These are phyloP conservation scores for Dasypogon diadema DNA, from an alignment of 2,888 invertebrate species.

Conservation along the genomic window DNA sequence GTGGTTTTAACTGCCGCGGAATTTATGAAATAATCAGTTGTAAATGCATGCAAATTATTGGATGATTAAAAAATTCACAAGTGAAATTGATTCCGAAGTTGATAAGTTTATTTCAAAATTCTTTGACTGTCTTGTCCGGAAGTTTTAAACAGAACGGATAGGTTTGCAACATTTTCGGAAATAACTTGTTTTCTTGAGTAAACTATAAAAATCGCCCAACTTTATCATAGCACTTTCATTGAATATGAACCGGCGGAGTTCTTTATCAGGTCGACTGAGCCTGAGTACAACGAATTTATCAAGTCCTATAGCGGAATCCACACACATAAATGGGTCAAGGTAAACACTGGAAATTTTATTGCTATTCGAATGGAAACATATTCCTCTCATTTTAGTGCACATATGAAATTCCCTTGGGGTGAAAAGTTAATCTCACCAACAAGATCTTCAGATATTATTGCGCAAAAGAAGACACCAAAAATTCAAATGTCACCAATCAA, in stretches of 20 bases:
- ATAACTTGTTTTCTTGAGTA: too few species aligned
- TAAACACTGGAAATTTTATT: conserved; percentile 53
- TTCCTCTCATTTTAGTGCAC: conserved; percentile 48
- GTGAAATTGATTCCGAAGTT: too few species aligned
- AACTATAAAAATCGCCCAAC: too few species aligned
- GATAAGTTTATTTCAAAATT: too few species aligned
- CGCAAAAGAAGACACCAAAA: neutral
- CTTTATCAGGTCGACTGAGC: conserved; percentile 59
- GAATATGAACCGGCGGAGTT: conserved; percentile 16
- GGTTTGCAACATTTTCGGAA: too few species aligned
- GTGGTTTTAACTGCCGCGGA: neutral
- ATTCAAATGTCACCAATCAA: conserved; percentile 44
- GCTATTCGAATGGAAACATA: neutral
- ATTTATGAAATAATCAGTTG: neutral
- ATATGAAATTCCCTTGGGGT: conserved; percentile 59
- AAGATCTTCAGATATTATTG: conserved; percentile 55
- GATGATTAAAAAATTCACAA: too few species aligned
- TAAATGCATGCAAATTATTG: neutral
- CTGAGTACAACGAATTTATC: conserved; percentile 61
- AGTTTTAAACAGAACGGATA: too few species aligned
- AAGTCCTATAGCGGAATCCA: conserved; percentile 66
- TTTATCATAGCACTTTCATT: too few species aligned
- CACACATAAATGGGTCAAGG: conserved; percentile 62
- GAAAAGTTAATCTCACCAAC: conserved; percentile 57
- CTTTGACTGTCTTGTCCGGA: too few species aligned